Percentiles rank a stretch among this genome's conserved stretches.
Evolutionary conservation across 2,888 invertebrate species (phyloP).

Genomic region (Synergus itoensis): DNA sequence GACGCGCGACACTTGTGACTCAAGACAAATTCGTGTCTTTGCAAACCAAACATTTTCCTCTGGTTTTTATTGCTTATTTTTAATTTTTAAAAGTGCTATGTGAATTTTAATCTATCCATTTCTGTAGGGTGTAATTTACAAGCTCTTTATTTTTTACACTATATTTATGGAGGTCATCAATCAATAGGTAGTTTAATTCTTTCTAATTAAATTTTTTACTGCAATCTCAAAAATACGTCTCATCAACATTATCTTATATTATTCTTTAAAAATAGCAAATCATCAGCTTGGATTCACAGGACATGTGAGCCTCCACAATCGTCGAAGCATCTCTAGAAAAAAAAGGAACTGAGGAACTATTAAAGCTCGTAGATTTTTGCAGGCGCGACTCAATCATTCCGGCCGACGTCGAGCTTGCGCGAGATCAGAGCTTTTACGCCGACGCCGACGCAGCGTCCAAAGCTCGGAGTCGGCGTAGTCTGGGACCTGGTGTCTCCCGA

Average conservation of each 20-base stretch:
- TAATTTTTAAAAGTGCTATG: background rate
- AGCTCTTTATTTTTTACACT: background rate
- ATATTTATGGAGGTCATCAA: too few relatives aligned
- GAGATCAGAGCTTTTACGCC: slow-evolving; percentile 68
- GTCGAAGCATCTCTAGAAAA: background rate
- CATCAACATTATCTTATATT: background rate
- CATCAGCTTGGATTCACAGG: background rate
- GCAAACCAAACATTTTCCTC: background rate
- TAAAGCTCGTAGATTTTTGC: slow-evolving; percentile 2
- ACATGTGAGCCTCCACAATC: background rate
- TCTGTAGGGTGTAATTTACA: too few relatives aligned
- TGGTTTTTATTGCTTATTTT: background rate
- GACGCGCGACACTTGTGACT: slow-evolving; percentile 12
- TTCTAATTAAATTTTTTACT: too few relatives aligned
- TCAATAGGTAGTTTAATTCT: too few relatives aligned
- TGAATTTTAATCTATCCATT: background rate
- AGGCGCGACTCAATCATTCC: background rate
- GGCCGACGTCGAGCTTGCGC: slow-evolving; percentile 65
- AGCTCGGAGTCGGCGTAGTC: slow-evolving; percentile 73
- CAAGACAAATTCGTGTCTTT: background rate
- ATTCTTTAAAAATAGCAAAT: background rate
- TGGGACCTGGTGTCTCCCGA: slow-evolving; percentile 70
- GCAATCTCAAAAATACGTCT: too few relatives aligned
- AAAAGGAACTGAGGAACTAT: slow-evolving; percentile 4
- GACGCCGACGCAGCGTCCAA: slow-evolving; percentile 65